These are phyloP conservation scores for Sminthopsis crassicaudata DNA, from an alignment of 2,113 vertebrate genomes.

Conservation along the genomic window DNA sequence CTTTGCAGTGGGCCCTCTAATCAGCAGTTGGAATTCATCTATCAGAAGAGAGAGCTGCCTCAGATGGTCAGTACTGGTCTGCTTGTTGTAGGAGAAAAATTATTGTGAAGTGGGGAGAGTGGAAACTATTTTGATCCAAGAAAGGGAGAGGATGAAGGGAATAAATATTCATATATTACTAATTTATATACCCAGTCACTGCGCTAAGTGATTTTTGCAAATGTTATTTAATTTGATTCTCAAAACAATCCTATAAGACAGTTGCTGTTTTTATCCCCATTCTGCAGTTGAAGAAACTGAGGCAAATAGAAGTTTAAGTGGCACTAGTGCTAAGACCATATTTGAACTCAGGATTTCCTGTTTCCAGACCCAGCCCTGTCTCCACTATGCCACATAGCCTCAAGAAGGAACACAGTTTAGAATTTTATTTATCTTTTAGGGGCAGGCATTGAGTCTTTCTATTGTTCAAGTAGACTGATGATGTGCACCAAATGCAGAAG, in stretches of 20 bases:
- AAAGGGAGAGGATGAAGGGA: not conserved
- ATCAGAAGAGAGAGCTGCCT: conserved; percentile 91
- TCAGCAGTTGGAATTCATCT: conserved; percentile 95
- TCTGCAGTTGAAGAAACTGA: not conserved
- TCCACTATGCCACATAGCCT: not conserved
- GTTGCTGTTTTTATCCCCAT: not conserved
- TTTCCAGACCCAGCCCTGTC: too few relatives aligned
- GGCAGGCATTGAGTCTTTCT: not conserved
- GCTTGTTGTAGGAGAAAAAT: not conserved
- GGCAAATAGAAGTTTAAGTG: not conserved
- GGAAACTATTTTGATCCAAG: not conserved
- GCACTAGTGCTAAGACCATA: not conserved
- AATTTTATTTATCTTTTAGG: not conserved
- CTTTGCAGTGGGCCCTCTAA: conserved; percentile 92
- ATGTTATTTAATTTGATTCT: not conserved
- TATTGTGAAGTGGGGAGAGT: not conserved
- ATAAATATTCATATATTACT: not conserved
- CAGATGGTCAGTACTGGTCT: conserved; percentile 84
- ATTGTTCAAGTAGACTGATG: not conserved
- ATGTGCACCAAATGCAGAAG: not conserved
- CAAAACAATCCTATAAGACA: not conserved
- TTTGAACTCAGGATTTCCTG: not conserved
- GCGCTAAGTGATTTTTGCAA: not conserved
- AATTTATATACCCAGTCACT: not conserved
- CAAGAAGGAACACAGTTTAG: not conserved